A percentile compares a stretch with the other conserved stretches of the same genome.
phyloP scores from a whole-genome alignment of 2,888 invertebrate species.

The Phyto melanocephala region DNA sequence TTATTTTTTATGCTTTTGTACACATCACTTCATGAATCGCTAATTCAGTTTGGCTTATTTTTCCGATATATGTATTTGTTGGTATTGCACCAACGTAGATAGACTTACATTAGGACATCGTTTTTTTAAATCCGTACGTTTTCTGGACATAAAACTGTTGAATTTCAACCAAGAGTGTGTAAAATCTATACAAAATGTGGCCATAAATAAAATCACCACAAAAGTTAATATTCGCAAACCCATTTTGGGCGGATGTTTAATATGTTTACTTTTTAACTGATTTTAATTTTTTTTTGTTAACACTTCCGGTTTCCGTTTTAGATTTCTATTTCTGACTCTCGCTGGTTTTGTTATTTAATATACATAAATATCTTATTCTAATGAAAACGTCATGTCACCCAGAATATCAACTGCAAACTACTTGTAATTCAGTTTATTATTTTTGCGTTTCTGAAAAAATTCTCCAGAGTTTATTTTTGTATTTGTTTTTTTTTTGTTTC shows the following conservation, averaged over 20 bases:
- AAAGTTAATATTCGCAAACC: neutral
- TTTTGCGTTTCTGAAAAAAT: conserved; percentile 35
- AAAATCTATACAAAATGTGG: conserved; percentile 57
- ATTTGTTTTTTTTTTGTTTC: conserved; percentile 11
- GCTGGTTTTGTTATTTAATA: neutral
- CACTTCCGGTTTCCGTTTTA: conserved; percentile 58
- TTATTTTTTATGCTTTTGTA: neutral
- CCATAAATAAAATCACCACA: conserved; percentile 23
- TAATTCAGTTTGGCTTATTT: conserved; percentile 14
- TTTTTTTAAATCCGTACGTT: conserved; percentile 72
- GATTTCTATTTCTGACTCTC: neutral
- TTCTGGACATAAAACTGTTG: conserved; percentile 71
- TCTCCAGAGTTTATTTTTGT: conserved; percentile 40
- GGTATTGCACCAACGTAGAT: neutral
- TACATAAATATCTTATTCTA: conserved; percentile 1
- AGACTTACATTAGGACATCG: conserved; percentile 72
- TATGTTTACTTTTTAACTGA: neutral
- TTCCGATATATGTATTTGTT: neutral
- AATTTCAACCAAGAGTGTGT: conserved; percentile 69
- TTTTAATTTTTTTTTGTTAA: neutral
- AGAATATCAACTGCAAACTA: conserved; percentile 55
- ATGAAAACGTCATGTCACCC: conserved; percentile 46
- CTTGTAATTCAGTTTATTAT: conserved; percentile 16
- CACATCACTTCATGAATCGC: conserved; percentile 32
- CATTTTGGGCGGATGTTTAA: neutral